Conservation (phyloP, 2,888 invertebrate species). For the Exephanes ischioxanthus region DNA sequence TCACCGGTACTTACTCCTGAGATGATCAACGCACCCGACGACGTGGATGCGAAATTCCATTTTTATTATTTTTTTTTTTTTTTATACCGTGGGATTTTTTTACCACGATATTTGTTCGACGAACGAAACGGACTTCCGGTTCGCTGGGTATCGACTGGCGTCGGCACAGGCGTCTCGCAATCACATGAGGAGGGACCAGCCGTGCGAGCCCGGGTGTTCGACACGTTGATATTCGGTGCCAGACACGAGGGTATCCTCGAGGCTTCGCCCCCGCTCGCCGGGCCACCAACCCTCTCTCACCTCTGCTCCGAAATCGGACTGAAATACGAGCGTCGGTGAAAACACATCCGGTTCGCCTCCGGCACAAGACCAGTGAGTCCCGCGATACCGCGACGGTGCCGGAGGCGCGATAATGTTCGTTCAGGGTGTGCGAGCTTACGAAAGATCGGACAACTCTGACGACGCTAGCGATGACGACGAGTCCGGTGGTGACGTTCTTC, state of each 20-base stretch:
- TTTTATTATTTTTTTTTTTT: too few relatives aligned
- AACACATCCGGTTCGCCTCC: slow-evolving; percentile 45
- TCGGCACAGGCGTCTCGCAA: slow-evolving; percentile 14
- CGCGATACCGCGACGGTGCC: slow-evolving; percentile 52
- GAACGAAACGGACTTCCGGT: slow-evolving; percentile 5
- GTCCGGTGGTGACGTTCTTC: slow-evolving; percentile 80
- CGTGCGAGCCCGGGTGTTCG: slow-evolving; percentile 35
- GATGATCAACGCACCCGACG: not conserved
- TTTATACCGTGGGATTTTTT: not conserved
- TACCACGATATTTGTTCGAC: not conserved
- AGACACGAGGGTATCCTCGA: slow-evolving; percentile 76
- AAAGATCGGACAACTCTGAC: slow-evolving; percentile 79
- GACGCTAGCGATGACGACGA: slow-evolving; percentile 80
- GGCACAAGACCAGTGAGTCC: slow-evolving; percentile 60
- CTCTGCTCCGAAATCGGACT: slow-evolving; percentile 46
- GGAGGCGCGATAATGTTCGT: slow-evolving; percentile 79
- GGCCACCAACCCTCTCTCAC: slow-evolving; percentile 63
- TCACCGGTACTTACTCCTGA: not conserved
- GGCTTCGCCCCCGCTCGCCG: slow-evolving; percentile 50
- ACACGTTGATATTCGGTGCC: slow-evolving; percentile 76
- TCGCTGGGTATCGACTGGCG: slow-evolving; percentile 30
- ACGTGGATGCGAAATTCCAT: not conserved
- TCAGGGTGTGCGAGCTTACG: slow-evolving; percentile 76
- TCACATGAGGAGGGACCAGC: slow-evolving; percentile 19
- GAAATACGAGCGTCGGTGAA: slow-evolving; percentile 25